Evolutionary conservation across 2,797 vertebrate genomes (phyloP), one percentile per base, ranked within the genome.

Genomic region (Cheirogaleus major): DNA sequence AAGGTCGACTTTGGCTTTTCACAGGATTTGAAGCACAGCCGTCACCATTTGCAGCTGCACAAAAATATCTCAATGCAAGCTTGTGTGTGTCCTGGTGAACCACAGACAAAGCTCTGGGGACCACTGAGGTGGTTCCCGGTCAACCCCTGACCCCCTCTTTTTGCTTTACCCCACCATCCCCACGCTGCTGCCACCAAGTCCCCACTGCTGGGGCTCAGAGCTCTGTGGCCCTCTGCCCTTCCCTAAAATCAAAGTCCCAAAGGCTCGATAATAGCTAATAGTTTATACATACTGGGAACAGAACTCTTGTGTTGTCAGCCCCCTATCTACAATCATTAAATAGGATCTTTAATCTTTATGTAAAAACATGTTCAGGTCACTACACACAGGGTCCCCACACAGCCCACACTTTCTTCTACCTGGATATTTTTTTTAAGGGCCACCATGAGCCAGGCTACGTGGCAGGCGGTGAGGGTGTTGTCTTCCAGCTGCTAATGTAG

Each of bases 371-470:
- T 78, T 92, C 41, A 30, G 61, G 7, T 63, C 32, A 23, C 25
- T 32, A 13, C 8, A 14, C 57, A 23, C 6, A 20, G 65, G 23
- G 11, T 3, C 35, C n/a, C 9, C n/a, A 52, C 27, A n/a, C 18
- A 32, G 35, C 4, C 14, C 6, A 41, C 8, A n/a, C 43, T 1
- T 1, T 30, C 78, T 82, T 83, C 45, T 35, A 12, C 7, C 11
- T 41, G 18, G 43, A 32, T 83, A 27, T 63, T 59, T 59, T 17
- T 1, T 1, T 1, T 1, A 5, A 32, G 17, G 32, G 20, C 8
- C 18, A 0, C 17, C 15, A 7, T 0, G 27, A 22, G 2, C 50
- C 59, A n/a, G 75, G 41, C 35, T 7, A 7, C 0, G 0, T 11
- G 38, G 55, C 1, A 1, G 50, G 13, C 17, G 18, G 5, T 41